Base-by-base conservation (phyloP, 2,888 invertebrate genomes). In the Trypoxylon attenuatum region DNA sequence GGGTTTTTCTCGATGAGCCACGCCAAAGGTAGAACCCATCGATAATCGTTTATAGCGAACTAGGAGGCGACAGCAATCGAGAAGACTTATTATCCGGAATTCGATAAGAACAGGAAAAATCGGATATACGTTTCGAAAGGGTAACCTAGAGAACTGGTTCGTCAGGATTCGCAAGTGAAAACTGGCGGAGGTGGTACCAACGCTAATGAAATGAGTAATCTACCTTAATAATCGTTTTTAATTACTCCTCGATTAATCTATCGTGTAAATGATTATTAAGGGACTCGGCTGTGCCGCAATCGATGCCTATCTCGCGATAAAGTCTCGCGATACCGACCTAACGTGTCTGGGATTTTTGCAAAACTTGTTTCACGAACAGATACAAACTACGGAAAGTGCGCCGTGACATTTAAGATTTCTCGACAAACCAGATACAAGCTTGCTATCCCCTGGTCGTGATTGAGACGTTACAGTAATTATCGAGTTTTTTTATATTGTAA, bases 201-300 rank as follows among this genome's bases (percentile, higher is more conserved):
- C 6, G 10, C 0, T 13, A 13, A 33, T 47, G 19, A 53, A 50
- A 64, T 71, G 68, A 71, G 57, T 39, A 47, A 23, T 19, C 23
- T n/a, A n/a, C n/a, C n/a, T 21, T 27, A 43, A 16, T 70, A 57
- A 70, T 56, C 25, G n/a, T n/a, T 23, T 29, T 53, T 67, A 56
- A 64, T 67, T 42, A 51, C 33, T 29, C 38, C 8, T 18, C 49
- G 43, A 70, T 73, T 67, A 67, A 70, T 70, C 61, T 55, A 66
- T 56, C 64, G 29, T 16, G 22, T 39, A 23, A 38, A 38, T 25
- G 59, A 56, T 57, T 39, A 43, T 58, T 56, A 39, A 47, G 50
- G 43, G 38, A 5, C n/a, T 52, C 55, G 42, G 41, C 16, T 21
- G 41, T 43, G 58, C 42, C 39, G 47, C 39, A 23, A 15, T 10